Evolutionary conservation across 2,888 invertebrate species (phyloP).

Genomic region (Caenorhabditis virilis): DNA sequence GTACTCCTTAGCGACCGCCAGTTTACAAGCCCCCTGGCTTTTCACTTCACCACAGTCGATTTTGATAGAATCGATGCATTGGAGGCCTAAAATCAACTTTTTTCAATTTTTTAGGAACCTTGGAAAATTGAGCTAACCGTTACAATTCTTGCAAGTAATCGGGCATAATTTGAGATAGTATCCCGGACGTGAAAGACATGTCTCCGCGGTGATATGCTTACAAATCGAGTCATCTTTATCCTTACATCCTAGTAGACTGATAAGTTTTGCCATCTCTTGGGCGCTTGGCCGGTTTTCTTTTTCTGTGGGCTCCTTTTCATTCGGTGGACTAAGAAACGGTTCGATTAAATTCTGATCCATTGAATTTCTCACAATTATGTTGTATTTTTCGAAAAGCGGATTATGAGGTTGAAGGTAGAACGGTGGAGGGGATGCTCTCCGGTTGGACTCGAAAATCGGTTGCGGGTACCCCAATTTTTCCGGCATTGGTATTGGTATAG

Average conservation of each 20-base stretch:
- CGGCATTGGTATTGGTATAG: no score
- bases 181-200: slow-evolving; percentile 55
- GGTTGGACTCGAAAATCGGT: no score
- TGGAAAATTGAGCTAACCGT: slow-evolving; percentile 27
- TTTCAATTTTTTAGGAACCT: background rate
- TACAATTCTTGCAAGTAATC: slow-evolving; percentile 57
- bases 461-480: no score
- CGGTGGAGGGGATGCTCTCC: no score
- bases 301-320: background rate
- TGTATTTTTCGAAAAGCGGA: no score
- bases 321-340: background rate
- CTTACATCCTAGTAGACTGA: slow-evolving; percentile 46
- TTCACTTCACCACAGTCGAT: slow-evolving; percentile 55
- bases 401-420: no score
- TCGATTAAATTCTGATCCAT: background rate
- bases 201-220: slow-evolving; percentile 49
- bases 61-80: slow-evolving; percentile 56
- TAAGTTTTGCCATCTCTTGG: slow-evolving; percentile 15
- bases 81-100: slow-evolving; percentile 30
- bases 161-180: slow-evolving; percentile 59
- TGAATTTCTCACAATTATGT: no score
- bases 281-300: no score
- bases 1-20: slow-evolving; percentile 53
- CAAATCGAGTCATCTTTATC: slow-evolving; percentile 53
- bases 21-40: slow-evolving; percentile 46